Evolutionary conservation across 2,888 invertebrate species (phyloP), one percentile per base, ranked within the genome.

Genomic region (Tinea trinotella): DNA sequence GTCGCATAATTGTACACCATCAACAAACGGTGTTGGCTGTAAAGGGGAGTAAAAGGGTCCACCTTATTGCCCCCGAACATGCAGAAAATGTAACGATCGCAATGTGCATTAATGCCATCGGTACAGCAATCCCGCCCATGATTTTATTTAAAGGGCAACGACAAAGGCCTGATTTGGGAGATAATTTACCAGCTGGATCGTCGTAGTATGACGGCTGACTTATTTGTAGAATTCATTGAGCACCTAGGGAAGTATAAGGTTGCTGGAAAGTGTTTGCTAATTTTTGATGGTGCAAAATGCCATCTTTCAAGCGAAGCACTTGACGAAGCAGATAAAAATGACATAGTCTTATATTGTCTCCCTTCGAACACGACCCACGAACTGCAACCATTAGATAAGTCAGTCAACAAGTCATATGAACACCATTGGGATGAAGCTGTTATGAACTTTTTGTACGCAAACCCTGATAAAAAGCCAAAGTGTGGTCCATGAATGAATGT

Each of bases 71-170:
- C 3, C 44, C 54, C 1, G 62, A 61, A 52, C 61, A 61, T 53
- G 61, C 59, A 9, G 60, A 63, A 59, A 64, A 58, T 40, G 61
- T 64, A 0, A 61, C 60, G 1, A 56, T 62, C 0, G 62, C 56
- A 3, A 49, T 46, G 24, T 63, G 61, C 55, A 60, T 54, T 12
- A 57, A 56, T 54, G 57, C 54, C 53, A 53, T 36, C 4, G 60
- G 61, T 2, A 56, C 15, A 12, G 10, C 59, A 3, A 44, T 61
- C 2, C 62, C 62, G 1, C 61, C 61, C 4, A 60, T 62, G 59
- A 59, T 61, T 9, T 17, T 53, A 7, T 59, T 58, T 54, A 61
- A 53, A 49, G 56, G 59, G 46, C 30, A 24, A 12, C 54, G 61
- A 13, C 13, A 30, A 2, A 59, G 48, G 55, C 20, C 57, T 22